Base-by-base conservation (phyloP, 2,113 vertebrate species). In the Chrysemys picta region DNA sequence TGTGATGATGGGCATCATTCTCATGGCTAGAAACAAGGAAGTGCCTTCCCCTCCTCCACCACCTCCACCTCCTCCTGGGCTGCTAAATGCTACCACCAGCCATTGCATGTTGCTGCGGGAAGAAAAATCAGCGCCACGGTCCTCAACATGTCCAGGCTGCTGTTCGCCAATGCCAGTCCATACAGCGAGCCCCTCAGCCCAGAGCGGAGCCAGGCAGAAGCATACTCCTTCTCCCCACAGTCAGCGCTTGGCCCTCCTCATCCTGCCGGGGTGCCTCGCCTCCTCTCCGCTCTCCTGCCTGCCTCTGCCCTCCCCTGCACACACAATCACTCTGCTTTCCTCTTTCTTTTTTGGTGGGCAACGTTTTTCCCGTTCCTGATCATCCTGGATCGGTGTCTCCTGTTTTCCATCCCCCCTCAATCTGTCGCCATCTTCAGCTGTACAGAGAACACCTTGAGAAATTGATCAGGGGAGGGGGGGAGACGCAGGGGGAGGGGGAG, bases 341-440 rank as follows among this genome's bases (percentile, higher is more conserved):
- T 95, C 97, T 97, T 97, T 90, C 96, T 97, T 96, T 96, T 97
- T 82, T 93, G 89, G 57, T 97, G 96, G 84, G 95, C 96, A 94
- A 91, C 93, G 93, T 92, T 93, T 92, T 95, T 95, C 95, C 92
- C 87, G 96, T 96, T 91, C 95, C 97, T 95, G 93, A 95, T 94
- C 96, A 84, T 96, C 96, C 97, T 84, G 93, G 95, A 93, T 94
- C 97, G 84, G 62, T 89, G 94, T 88, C 96, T 91, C 86, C 82
- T 53, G 81, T 75, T 81, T 65, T 80, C 88, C 90, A 79, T 91
- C 89, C 85, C 90, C 72, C 65, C 89, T 98, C 97, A 98, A 94
- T 96, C 98, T 97, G 98, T 98, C 98, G 98, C 98, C 98, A 98
- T 98, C 98, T 98, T 98, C 98, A 95, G 97, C 98, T 96, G 97